Conservation (phyloP, 92 coral and sea anemone species). For the Micromussa lordhowensis region DNA sequence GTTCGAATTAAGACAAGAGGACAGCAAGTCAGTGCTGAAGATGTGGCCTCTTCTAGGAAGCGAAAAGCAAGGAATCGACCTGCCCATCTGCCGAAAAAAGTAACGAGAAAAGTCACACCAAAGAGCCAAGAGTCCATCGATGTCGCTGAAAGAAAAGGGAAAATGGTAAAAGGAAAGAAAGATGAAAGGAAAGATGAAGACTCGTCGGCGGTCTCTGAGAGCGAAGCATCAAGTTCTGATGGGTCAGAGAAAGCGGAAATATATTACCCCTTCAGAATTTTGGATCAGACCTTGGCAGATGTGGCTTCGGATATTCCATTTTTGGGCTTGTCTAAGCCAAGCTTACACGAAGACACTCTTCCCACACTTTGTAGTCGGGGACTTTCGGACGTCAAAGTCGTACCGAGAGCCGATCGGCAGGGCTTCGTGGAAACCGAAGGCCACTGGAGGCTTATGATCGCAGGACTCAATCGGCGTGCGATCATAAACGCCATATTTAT, state of each 20-base stretch:
- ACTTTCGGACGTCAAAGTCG: conserved; percentile 14
- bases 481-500: conserved; percentile 56
- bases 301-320: conserved; percentile 20
- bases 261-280: conserved; percentile 47
- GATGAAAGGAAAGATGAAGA: background rate
- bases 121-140: background rate
- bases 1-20: background rate
- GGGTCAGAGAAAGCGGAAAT: background rate
- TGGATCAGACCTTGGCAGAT: conserved; percentile 28
- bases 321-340: conserved; percentile 28
- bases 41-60: background rate
- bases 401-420: conserved; percentile 60
- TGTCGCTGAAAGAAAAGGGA: background rate
- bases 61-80: conserved; percentile 17
- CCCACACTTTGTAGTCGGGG: conserved; percentile 49
- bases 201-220: background rate
- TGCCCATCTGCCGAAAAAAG: conserved; percentile 12
- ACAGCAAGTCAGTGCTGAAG: background rate
- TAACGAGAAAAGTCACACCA: background rate
- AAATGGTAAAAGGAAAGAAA: background rate
- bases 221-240: background rate
- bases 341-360: conserved; percentile 26
- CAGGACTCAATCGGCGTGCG: conserved; percentile 62
- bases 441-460: conserved; percentile 67
- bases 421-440: conserved; percentile 51